Base-by-base conservation (phyloP, 1,140 invertebrate species). In the Bicyclus anynana region DNA sequence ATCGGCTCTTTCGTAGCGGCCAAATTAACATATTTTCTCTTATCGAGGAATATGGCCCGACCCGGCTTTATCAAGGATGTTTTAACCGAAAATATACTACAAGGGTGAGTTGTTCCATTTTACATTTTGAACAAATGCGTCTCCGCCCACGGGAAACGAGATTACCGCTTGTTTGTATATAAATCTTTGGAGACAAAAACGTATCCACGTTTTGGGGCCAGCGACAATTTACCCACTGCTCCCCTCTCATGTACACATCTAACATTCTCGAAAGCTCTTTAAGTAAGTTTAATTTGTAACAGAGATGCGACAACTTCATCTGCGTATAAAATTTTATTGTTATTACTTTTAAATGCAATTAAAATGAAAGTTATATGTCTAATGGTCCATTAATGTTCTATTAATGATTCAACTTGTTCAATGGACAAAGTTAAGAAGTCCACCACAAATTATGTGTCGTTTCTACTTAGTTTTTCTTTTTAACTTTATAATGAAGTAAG, bases 11-110 rank as follows among this genome's bases (percentile, higher is more conserved):
- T 71, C 68, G 61, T 62, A 68, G 61, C 49, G 64, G 53, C 65
- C 64, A 67, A 81, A 88, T 87, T 86, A 86, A 85, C 85, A 88
- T 87, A 86, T 84, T 86, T 86, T 85, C 74, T 71, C 69, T 85
- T 86, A 88, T 88, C 85, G 71, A 62, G 64, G 70, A 77, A 76
- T 81, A 79, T 78, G 73, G 72, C 69, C 70, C 70, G 70, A 74
- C 67, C 68, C 69, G 67, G 58, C 59, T 74, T 82, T 83, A 87
- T 87, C 80, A 74, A 78, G 72, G 72, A 77, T 77, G 69, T 74
- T 83, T 78, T 74, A 81, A 78, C 71, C 64, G 65, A 75, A 85
- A 75, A 82, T 77, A 79, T 64, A 72, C 65, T 70, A 80, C 66
- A 77, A 80, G 80, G 77, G 75, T 74, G 64, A 70, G 60, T 51